A percentile compares a stretch with the other conserved stretches of the same genome.
phyloP scores from a whole-genome alignment of 2,797 vertebrate genomes.

The Taenioides sp. region DNA sequence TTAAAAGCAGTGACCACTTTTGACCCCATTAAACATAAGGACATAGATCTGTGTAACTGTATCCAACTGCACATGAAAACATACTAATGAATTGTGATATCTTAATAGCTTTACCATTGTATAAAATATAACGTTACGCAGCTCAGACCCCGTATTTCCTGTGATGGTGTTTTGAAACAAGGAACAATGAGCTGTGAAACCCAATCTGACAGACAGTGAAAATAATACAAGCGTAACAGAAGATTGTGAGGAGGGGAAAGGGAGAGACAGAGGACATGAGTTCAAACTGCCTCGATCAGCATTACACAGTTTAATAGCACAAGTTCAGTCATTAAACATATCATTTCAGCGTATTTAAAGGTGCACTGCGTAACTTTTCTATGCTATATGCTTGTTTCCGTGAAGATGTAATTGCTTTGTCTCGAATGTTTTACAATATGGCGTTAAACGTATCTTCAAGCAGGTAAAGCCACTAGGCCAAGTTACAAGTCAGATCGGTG shows the following conservation, averaged over 20 bases:
- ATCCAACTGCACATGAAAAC: not conserved
- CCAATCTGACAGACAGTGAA: constrained; percentile 40
- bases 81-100: not conserved
- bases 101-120: not conserved
- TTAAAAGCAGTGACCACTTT: not conserved
- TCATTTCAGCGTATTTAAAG: constrained; percentile 45
- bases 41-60: not conserved
- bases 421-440: no score
- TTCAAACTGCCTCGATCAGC: constrained; percentile 6
- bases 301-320: constrained; percentile 33
- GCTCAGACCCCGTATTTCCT: constrained; percentile 16
- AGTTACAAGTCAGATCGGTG: no score
- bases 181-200: constrained; percentile 43
- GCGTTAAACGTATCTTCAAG: no score
- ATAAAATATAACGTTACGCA: constrained; percentile 5
- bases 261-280: constrained; percentile 45
- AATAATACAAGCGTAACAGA: constrained; percentile 45
- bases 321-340: constrained; percentile 42
- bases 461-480: no score
- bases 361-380: not conserved
- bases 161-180: constrained; percentile 8
- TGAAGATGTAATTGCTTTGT: no score
- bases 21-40: not conserved
- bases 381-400: no score
- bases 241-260: constrained; percentile 52